Evolutionary conservation across 2,797 vertebrate species (phyloP).

Genomic region (Chloroceryle amazona): DNA sequence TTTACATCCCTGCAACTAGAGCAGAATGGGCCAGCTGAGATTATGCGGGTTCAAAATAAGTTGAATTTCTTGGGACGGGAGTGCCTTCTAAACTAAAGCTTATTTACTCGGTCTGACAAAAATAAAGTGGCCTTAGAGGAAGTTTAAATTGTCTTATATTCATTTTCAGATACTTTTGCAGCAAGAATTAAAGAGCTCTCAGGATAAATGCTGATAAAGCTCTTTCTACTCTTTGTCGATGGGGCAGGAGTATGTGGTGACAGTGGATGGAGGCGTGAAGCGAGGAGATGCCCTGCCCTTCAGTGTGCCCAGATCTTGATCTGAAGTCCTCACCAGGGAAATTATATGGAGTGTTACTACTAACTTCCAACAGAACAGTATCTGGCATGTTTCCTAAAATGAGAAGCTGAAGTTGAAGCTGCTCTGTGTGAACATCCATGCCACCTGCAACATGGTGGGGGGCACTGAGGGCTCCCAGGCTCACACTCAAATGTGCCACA

Average conservation of each 20-base stretch:
- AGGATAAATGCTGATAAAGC: neutral
- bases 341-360: neutral
- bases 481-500: neutral
- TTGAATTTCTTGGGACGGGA: neutral
- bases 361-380: neutral
- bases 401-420: neutral
- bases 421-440: neutral
- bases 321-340: neutral
- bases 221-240: neutral
- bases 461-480: neutral
- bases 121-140: neutral
- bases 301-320: neutral
- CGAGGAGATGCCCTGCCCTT: neutral
- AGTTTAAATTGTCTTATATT: neutral
- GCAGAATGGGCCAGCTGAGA: neutral
- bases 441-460: rapidly evolving
- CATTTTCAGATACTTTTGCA: neutral
- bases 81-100: neutral
- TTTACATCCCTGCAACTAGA: neutral
- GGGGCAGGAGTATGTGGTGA: neutral
- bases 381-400: neutral
- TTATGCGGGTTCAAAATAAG: neutral
- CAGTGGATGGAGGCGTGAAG: neutral
- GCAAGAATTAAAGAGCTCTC: neutral
- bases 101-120: neutral